Conservation (phyloP, 2,797 vertebrate species). For the Lemur catta region DNA sequence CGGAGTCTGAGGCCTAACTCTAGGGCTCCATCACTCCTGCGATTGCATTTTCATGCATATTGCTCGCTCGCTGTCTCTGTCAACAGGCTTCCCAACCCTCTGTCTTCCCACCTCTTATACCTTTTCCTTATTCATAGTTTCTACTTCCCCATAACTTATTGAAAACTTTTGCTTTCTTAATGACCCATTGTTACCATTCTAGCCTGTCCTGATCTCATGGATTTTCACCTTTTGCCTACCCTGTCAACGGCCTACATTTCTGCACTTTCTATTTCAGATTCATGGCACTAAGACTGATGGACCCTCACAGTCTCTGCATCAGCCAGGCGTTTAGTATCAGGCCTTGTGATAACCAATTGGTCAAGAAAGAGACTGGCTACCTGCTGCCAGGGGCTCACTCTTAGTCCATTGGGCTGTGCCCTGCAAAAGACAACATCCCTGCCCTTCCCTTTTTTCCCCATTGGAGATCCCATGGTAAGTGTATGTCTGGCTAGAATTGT, state of each 20-base stretch:
- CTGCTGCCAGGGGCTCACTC: not conserved
- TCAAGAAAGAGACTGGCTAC: not conserved
- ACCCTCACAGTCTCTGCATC: not conserved
- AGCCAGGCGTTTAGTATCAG: not conserved
- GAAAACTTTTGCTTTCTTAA: not conserved
- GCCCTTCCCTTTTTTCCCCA: too few relatives aligned
- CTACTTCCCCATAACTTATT: not conserved
- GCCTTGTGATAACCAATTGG: not conserved
- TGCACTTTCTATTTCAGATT: not conserved
- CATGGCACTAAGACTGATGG: not conserved
- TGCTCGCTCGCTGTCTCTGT: rapidly evolving
- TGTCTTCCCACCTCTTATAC: not conserved
- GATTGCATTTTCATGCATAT: not conserved
- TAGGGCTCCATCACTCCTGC: rapidly evolving
- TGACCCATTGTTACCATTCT: not conserved
- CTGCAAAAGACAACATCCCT: not conserved
- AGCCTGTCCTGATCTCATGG: not conserved
- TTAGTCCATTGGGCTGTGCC: too few relatives aligned
- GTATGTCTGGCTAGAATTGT: not conserved
- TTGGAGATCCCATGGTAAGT: rapidly evolving
- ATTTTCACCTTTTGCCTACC: not conserved
- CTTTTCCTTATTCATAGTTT: not conserved
- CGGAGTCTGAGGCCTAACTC: too few relatives aligned
- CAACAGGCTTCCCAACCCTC: not conserved
- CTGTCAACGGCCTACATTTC: not conserved